Evolutionary conservation across 1,140 invertebrate species (phyloP).

Genomic region (Charaxes varanes): DNA sequence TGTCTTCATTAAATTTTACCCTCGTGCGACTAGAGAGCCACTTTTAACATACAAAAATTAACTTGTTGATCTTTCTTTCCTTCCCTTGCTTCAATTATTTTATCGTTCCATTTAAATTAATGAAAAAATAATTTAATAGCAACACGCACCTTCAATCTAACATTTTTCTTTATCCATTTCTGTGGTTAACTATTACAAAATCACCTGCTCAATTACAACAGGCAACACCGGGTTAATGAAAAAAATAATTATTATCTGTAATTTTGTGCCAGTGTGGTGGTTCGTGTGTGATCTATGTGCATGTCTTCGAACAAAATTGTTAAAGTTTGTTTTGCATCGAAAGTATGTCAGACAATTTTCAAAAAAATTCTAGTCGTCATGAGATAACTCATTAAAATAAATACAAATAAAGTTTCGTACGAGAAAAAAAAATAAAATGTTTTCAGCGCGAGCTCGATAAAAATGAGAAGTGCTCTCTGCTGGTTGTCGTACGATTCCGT

Average conservation of each 20-base stretch:
- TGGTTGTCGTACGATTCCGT: constrained; percentile 39
- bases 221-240: constrained; percentile 4
- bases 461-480: constrained; percentile 53
- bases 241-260: too few species aligned
- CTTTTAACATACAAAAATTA: too few species aligned
- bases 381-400: constrained; percentile 34
- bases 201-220: too few species aligned
- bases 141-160: too few species aligned
- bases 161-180: too few species aligned
- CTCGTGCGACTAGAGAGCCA: too few species aligned
- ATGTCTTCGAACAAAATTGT: constrained; percentile 37
- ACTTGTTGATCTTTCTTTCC: too few species aligned
- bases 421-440: constrained; percentile 8
- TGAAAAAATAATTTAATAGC: too few species aligned
- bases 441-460: constrained; percentile 27
- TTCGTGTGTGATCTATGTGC: constrained; percentile 18
- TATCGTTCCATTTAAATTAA: too few species aligned
- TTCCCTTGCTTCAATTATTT: too few species aligned
- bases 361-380: constrained; percentile 44
- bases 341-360: constrained; percentile 44
- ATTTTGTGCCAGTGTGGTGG: constrained; percentile 8
- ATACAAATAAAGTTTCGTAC: constrained; percentile 9
- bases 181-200: too few species aligned
- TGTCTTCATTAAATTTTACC: too few species aligned
- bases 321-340: constrained; percentile 61